Percentiles rank a stretch among this genome's conserved stretches.
Conservation (phyloP, 2,888 invertebrate species). For the Andrena bicolor region DNA sequence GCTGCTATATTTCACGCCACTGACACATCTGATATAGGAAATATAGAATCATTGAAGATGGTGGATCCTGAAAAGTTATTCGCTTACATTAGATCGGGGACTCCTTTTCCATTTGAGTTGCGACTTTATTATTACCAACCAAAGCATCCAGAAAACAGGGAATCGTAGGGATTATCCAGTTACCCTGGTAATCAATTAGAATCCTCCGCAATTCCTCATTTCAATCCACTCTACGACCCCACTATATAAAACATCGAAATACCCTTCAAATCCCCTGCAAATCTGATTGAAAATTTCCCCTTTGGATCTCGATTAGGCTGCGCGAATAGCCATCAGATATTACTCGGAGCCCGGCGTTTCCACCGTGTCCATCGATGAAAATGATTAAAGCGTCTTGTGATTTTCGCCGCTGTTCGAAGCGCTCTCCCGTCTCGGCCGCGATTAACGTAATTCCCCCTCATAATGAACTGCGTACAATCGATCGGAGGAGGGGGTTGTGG, state of each 20-base stretch:
- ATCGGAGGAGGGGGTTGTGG: conserved; percentile 1
- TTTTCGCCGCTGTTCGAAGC: conserved; percentile 15
- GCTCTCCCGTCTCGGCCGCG: conserved; percentile 11
- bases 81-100: too few species aligned
- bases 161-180: too few species aligned
- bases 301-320: background rate
- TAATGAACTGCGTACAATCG: conserved; percentile 45
- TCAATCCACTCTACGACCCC: too few species aligned
- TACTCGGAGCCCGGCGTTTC: background rate
- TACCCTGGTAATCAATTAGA: too few species aligned
- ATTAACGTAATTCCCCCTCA: conserved; percentile 47
- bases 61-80: background rate
- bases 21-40: conserved; percentile 6
- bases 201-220: too few species aligned
- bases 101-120: background rate
- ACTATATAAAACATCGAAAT: too few species aligned
- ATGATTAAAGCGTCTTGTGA: background rate
- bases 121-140: background rate
- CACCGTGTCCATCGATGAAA: conserved; percentile 11
- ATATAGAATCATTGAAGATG: background rate
- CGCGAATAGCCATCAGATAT: background rate
- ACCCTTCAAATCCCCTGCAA: too few species aligned
- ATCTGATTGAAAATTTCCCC: background rate
- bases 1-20: conserved; percentile 35
- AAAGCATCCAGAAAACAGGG: background rate